These are phyloP conservation scores for Laupala kohalensis DNA, from an alignment of 1,140 invertebrate species.

Conservation along the genomic window DNA sequence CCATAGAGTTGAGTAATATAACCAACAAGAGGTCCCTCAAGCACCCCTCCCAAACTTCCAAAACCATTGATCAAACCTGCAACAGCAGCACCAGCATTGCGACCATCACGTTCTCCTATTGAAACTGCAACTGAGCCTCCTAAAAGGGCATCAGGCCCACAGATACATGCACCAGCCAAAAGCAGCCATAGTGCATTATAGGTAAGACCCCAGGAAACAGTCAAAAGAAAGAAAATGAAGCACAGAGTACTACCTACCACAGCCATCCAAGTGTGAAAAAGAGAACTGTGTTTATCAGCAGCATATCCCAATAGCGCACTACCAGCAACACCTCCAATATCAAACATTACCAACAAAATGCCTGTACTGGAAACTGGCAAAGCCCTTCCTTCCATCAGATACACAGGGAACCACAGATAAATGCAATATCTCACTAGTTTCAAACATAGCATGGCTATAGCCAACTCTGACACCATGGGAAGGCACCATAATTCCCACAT, in stretches of 20 bases:
- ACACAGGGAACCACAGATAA: conserved; percentile 41
- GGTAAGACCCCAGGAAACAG: conserved; percentile 28
- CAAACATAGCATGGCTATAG: conserved; percentile 34
- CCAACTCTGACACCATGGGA: conserved; percentile 32
- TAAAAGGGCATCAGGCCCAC: conserved; percentile 37
- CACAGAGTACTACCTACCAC: conserved; percentile 26
- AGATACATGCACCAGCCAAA: conserved; percentile 35
- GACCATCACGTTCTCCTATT: conserved; percentile 33
- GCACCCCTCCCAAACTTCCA: conserved; percentile 35
- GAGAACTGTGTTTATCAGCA: conserved; percentile 26
- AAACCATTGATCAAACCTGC: conserved; percentile 36
- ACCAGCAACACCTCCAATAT: conserved; percentile 36
- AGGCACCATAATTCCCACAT: conserved; percentile 22
- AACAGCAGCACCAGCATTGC: conserved; percentile 32
- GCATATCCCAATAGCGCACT: conserved; percentile 32
- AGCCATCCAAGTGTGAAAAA: conserved; percentile 31
- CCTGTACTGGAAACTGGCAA: conserved; percentile 33
- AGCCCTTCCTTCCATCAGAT: conserved; percentile 31
- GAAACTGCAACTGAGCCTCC: conserved; percentile 34
- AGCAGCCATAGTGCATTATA: conserved; percentile 32
- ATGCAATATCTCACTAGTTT: conserved; percentile 40
- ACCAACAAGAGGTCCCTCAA: conserved; percentile 38
- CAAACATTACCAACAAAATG: conserved; percentile 36
- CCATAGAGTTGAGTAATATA: conserved; percentile 30
- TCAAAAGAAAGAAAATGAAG: conserved; percentile 31